Conservation (phyloP, 2,797 vertebrate genomes). For the Tympanoctomys barrerae region DNA sequence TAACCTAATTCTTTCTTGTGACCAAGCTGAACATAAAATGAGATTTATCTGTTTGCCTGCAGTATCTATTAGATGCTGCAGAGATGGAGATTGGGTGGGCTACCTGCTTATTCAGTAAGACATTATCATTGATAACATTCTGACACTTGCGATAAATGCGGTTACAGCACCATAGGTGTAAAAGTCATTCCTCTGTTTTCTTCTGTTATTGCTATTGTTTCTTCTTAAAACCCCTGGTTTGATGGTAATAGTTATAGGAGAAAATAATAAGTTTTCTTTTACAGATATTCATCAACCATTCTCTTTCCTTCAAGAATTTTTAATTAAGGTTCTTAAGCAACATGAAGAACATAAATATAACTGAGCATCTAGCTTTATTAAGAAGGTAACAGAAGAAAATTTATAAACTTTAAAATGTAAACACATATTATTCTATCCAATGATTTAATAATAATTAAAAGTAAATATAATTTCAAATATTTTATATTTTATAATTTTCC, state of each 20-base stretch:
- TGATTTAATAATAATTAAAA: not conserved
- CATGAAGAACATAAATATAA: constrained; percentile 75
- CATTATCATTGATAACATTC: constrained; percentile 77
- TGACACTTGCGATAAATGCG: constrained; percentile 76
- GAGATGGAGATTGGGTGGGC: constrained; percentile 59
- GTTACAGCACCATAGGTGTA: constrained; percentile 39
- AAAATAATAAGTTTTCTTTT: constrained; percentile 76
- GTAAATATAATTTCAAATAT: not conserved
- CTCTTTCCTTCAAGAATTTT: constrained; percentile 74
- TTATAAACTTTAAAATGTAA: constrained; percentile 46
- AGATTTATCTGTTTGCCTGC: constrained; percentile 83
- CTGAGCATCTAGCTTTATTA: constrained; percentile 50
- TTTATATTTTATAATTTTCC: not conserved
- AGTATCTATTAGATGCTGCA: constrained; percentile 80
- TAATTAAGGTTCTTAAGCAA: constrained; percentile 81
- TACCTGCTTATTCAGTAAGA: constrained; percentile 70
- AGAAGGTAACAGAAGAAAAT: constrained; percentile 62
- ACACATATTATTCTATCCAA: constrained; percentile 9
- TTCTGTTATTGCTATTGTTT: not conserved
- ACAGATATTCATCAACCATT: constrained; percentile 71
- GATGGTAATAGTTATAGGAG: constrained; percentile 68
- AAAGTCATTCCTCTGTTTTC: constrained; percentile 58
- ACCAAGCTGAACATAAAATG: constrained; percentile 75
- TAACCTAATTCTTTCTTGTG: constrained; percentile 73
- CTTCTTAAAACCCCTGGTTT: constrained; percentile 70